phyloP scores from a whole-genome alignment of 2,888 invertebrate species.

The Trachelus stipa region DNA sequence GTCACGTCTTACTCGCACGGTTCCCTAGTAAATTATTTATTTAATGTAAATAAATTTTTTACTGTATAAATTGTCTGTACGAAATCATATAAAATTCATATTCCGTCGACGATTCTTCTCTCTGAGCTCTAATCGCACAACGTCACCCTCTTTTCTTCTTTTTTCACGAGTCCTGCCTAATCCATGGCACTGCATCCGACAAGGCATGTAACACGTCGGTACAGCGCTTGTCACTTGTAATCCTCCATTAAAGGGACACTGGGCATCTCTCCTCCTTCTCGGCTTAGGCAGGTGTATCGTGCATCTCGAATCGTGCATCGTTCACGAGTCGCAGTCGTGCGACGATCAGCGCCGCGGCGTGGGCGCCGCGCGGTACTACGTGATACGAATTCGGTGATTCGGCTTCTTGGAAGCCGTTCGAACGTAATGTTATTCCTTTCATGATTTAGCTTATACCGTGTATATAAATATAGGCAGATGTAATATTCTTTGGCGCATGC shows the following conservation, averaged over 20 bases:
- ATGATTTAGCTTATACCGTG: neutral
- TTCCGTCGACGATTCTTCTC: neutral
- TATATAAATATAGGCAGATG: neutral
- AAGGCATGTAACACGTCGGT: constrained; percentile 24
- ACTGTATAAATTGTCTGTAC: neutral
- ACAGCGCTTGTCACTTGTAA: constrained; percentile 31
- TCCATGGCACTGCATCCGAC: constrained; percentile 32
- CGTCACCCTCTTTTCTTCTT: neutral
- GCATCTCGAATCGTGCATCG: neutral
- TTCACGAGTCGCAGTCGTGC: neutral
- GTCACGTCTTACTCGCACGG: neutral
- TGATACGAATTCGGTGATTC: constrained; percentile 51
- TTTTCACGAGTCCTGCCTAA: constrained; percentile 19
- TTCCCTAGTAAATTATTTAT: neutral
- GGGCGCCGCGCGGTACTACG: constrained; percentile 41
- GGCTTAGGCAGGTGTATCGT: neutral
- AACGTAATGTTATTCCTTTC: neutral
- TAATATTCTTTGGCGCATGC: neutral
- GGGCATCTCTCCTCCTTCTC: constrained; percentile 12
- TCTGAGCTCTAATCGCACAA: neutral
- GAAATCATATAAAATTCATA: neutral
- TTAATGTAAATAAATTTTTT: too few species aligned
- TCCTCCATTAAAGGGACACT: constrained; percentile 36
- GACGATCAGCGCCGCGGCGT: constrained; percentile 15
- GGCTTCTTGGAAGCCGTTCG: constrained; percentile 31